A percentile compares a stretch with the other conserved stretches of the same genome.
Evolutionary conservation across 2,113 vertebrate genomes (phyloP).

Genomic region (Actinemys pallida): DNA sequence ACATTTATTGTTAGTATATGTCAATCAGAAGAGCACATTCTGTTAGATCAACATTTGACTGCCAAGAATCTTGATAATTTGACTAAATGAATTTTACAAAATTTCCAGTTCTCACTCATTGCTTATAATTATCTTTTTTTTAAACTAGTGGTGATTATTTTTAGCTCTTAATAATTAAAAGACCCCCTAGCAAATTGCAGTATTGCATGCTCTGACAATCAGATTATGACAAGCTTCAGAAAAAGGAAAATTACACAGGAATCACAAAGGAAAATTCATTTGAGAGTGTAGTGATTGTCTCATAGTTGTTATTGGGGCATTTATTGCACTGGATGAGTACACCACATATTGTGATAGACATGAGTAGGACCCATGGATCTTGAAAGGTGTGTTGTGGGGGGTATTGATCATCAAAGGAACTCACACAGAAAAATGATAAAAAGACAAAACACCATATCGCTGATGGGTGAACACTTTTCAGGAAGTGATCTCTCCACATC

Average conservation of each 20-base stretch:
- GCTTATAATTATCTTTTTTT: slow-evolving; percentile 31
- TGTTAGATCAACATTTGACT: slow-evolving; percentile 57
- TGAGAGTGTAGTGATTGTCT: not conserved
- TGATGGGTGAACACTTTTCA: not conserved
- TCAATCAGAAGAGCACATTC: slow-evolving; percentile 66
- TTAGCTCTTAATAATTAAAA: slow-evolving; percentile 5
- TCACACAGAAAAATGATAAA: not conserved
- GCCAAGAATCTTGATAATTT: slow-evolving; percentile 51
- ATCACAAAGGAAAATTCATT: not conserved
- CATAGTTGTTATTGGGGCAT: not conserved
- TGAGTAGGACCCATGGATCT: not conserved
- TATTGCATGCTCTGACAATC: slow-evolving; percentile 23
- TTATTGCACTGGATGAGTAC: not conserved
- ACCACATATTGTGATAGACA: too few relatives aligned
- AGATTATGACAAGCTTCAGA: slow-evolving; percentile 23
- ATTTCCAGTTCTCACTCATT: slow-evolving; percentile 36
- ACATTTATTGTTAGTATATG: slow-evolving; percentile 67
- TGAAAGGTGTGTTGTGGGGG: not conserved
- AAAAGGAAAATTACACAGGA: not conserved
- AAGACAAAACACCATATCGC: not conserved
- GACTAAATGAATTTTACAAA: slow-evolving; percentile 51
- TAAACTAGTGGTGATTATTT: slow-evolving; percentile 41
- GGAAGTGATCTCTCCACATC: not conserved
- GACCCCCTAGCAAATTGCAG: not conserved
- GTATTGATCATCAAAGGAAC: not conserved